Base-by-base conservation (phyloP, 53 echinoderm and acorn worm species). In the Echinometra lucunter region DNA sequence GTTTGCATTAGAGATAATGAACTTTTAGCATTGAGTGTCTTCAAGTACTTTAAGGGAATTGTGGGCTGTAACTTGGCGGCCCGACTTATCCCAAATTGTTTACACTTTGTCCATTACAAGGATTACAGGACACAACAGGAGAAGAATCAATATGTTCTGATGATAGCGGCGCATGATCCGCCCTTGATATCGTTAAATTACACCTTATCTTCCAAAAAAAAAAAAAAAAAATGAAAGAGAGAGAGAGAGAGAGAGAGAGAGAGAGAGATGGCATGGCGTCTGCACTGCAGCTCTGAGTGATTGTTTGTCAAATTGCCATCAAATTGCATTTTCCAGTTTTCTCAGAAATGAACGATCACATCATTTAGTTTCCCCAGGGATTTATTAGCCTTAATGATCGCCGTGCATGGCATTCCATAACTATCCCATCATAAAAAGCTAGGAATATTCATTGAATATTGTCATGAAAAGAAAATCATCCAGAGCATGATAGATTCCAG, bases 141-240 rank as follows among this genome's bases (percentile, higher is more conserved):
- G 49, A 88, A 88, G 55, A 57, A 57, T 55, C 53, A 88, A 88
- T 88, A 57, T 55, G 53, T 88, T 88, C 88, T 88, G 55, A 88
- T 40, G 78, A 78, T 78, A 78, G 78, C 78, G 78, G 78, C 78
- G 38, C 40, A 78, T 23, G 42, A 21, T 78, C 7, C 21, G 6
- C 78, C 42, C 78, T 78, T 78, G 78, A 53, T 53, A 23, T 78
- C 78, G 38, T 6, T 19, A 38, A 78, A 78, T 78, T 42, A 42
- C 78, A 78, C 78, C 78, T 78, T 78, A 78, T 78, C 78, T 78
- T 78, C 42, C 40, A 7, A 38, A 42, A 35, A 40, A 42, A 4
- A 18, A 78, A 23, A 42, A 15, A 42, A 40, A 12, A 78, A n/a
- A n/a, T n/a, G 3, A 78, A 38, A 78, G 35, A 35, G 72, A 78